phyloP scores from a whole-genome alignment of 2,113 vertebrate genomes.

The Syngnathus scovelli region DNA sequence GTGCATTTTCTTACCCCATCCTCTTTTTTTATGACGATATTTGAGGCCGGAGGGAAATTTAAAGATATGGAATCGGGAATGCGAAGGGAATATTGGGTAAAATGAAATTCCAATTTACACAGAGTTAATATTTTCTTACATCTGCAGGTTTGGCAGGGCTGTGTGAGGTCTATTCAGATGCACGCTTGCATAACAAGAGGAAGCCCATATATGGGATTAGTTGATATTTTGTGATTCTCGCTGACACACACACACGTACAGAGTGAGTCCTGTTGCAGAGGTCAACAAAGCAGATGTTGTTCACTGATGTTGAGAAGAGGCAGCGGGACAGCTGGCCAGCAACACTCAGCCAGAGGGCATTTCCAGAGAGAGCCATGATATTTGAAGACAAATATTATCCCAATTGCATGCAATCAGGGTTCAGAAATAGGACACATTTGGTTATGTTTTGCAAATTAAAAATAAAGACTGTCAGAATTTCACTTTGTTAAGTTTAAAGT shows the following conservation, averaged over 20 bases:
- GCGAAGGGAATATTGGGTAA: slow-evolving; percentile 3
- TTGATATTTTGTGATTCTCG: slow-evolving; percentile 5
- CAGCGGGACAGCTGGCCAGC: slow-evolving; percentile 23
- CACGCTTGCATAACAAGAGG: slow-evolving; percentile 15
- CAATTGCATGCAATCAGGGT: slow-evolving; percentile 2
- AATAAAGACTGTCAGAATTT: too few relatives aligned
- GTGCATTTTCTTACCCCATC: slow-evolving; percentile 22
- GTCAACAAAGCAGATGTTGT: slow-evolving; percentile 59
- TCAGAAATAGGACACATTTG: not conserved
- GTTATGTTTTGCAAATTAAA: too few relatives aligned
- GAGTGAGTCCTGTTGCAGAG: slow-evolving; percentile 32
- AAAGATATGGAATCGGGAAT: not conserved
- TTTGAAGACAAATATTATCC: slow-evolving; percentile 17
- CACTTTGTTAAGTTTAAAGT: too few relatives aligned
- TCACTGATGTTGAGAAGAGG: slow-evolving; percentile 38
- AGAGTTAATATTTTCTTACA: slow-evolving; percentile 48
- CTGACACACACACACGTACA: not conserved
- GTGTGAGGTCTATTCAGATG: slow-evolving; percentile 12
- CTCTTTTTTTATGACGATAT: slow-evolving; percentile 17
- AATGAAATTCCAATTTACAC: slow-evolving; percentile 23
- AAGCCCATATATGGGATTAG: not conserved
- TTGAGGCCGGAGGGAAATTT: slow-evolving; percentile 22
- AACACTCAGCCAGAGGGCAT: slow-evolving; percentile 17
- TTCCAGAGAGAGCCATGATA: slow-evolving; percentile 2
- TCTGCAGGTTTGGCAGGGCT: slow-evolving; percentile 25